Percentiles rank a stretch among this genome's conserved stretches.
Conservation (phyloP, 2,113 vertebrate species). For the Dendrocopos noguchii region DNA sequence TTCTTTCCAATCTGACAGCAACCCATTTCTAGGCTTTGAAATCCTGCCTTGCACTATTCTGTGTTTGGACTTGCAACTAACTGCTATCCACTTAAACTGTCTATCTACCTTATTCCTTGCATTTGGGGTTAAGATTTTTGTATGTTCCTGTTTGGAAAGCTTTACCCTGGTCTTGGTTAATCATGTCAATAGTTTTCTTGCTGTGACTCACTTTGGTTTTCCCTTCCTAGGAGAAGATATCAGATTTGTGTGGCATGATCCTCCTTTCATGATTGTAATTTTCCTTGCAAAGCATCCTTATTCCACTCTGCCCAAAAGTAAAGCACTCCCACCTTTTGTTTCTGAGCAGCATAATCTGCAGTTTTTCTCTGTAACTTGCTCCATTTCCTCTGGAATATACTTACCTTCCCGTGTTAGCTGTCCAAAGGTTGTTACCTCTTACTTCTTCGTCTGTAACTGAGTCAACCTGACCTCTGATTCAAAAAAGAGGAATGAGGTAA, state of each 20-base stretch:
- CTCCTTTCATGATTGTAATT: background rate
- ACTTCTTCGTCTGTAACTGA: background rate
- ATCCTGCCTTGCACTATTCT: background rate
- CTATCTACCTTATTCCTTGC: background rate
- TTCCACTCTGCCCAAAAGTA: background rate
- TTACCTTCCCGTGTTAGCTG: background rate
- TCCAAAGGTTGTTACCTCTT: background rate
- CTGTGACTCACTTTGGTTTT: background rate
- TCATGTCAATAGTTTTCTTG: background rate
- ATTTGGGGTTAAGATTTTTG: background rate
- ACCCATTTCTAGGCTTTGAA: background rate
- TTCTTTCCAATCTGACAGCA: background rate
- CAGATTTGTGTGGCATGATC: background rate
- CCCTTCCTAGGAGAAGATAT: background rate
- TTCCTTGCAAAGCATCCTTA: background rate
- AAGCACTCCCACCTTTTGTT: background rate
- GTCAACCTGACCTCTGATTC: background rate
- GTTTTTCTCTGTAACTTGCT: background rate
- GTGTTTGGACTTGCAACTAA: background rate
- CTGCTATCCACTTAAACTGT: background rate
- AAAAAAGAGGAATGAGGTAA: background rate
- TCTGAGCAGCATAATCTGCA: background rate
- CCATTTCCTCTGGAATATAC: background rate
- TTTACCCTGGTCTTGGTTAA: background rate
- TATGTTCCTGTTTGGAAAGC: background rate